phyloP scores from a whole-genome alignment of 2,113 vertebrate genomes.

The Psittacula cyanocephala region DNA sequence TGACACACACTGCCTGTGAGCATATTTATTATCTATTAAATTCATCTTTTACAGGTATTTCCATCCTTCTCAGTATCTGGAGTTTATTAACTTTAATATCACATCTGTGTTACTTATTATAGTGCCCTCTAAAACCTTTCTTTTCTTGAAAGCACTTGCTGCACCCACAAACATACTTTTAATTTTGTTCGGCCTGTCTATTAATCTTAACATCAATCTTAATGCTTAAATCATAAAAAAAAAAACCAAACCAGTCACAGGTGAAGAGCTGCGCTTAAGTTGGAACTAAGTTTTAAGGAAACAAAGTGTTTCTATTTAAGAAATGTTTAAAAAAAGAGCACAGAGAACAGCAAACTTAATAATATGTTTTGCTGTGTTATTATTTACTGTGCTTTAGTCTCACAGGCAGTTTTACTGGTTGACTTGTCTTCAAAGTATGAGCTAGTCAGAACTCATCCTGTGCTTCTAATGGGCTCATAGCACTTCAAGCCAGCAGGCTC shows the following conservation, averaged over 20 bases:
- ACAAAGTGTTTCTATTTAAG: background rate
- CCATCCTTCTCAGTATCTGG: background rate
- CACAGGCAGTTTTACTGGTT: background rate
- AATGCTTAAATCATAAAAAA: background rate
- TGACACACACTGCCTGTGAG: fast-evolving
- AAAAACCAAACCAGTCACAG: background rate
- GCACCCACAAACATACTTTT: background rate
- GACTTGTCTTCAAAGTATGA: background rate
- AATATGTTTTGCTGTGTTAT: background rate
- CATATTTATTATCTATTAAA: background rate
- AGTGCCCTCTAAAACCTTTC: background rate
- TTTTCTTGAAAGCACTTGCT: background rate
- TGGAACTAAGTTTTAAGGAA: background rate
- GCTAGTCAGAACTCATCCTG: background rate
- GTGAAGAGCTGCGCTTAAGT: background rate
- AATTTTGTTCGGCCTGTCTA: background rate
- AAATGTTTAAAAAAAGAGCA: background rate
- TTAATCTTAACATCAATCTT: background rate
- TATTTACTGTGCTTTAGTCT: background rate
- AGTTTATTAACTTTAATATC: background rate
- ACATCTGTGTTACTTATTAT: background rate
- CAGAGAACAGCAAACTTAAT: background rate
- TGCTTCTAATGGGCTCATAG: background rate
- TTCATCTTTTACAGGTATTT: background rate
- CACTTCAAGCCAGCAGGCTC: background rate